Evolutionary conservation across 2,888 invertebrate species (phyloP), one percentile per base, ranked within the genome.

Genomic region (Eueremaeus valkanovi): DNA sequence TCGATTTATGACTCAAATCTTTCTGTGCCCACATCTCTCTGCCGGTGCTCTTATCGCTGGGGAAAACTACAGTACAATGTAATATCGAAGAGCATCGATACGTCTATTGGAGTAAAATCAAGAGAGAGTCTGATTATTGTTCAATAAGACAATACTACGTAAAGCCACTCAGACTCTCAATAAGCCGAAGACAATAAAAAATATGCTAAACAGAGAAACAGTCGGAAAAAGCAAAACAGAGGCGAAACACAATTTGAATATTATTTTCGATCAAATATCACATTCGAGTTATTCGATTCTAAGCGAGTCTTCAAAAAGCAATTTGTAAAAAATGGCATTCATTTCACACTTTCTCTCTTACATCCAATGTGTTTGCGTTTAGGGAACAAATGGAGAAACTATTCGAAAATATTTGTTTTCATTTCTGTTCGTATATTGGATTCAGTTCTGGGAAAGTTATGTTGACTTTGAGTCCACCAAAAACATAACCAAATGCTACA

Each of bases 61-160:
- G 70, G 70, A 70, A 45, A 70, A 70, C 70, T 42, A 29, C 9
- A n/a, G n/a, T n/a, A n/a, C n/a, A 33, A 45, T 70, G 70, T 70
- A 27, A 70, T 70, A 70, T 70, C 45, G 18, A 70, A 70, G 29
- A 70, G 24, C 42, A 70, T 45, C 70, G 42, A 40, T 36, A 36
- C 24, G 42, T 27, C 70, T 45, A 21, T 27, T 70, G 70, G 27
- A 70, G 27, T 70, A 70, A 70, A 21, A 42, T 45, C 36, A 6
- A 70, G 18, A 3, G 70, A 70, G 24, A 27, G 70, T 27, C 27
- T 24, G 40, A 70, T 70, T 70, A 70, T 70, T 45, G 21, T 70
- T 11, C 40, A 42, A 70, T 70, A 70, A 70, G 2, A 45, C 21
- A 66, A n/a, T 8, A 40, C 21, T 66, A n/a, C n/a, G n/a, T n/a